Base-by-base conservation (phyloP, 2,888 invertebrate species). In the Carterocephalus palaemon region DNA sequence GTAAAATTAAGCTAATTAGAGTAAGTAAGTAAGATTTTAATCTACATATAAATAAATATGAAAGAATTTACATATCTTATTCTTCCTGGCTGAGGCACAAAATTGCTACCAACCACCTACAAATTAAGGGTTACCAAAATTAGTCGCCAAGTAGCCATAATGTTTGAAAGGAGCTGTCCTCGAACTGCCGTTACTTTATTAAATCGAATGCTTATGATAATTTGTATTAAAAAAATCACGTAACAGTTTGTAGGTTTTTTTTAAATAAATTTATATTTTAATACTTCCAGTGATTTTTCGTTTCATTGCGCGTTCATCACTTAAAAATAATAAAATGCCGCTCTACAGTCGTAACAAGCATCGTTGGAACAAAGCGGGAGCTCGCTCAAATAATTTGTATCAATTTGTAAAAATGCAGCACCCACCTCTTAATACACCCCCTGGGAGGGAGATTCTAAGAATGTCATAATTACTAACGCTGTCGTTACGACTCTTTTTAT, bases 341-440 rank as follows among this genome's bases (percentile, higher is more conserved):
- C 68, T 79, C 77, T 75, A 65, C 74, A 77, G 76, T 75, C 80
- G 81, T 86, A 86, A 86, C 85, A 86, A 86, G 85, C 85, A 77
- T 77, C 78, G 82, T 80, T 77, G 82, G 83, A 84, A 86, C 85
- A 86, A 85, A 86, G 85, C 83, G 82, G 68, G 70, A 64, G 79
- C 78, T 76, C 83, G 81, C 84, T 84, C 83, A 83, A 85, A 85
- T 86, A 86, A 86, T 86, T 85, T 85, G 86, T 86, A 85, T 85
- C 85, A 85, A 86, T 86, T 85, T 86, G 84, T 83, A 85, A 86
- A 84, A 86, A 85, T 86, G 85, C 85, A 84, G 66, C 80, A 52
- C 70, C 72, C 74, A 62, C 69, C 65, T 64, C 62, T 63, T 47
- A 48, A 56, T 45, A 45, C 45, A 53, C 59, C 61, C 54, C 54